Evolutionary conservation across 1,140 invertebrate species (phyloP).

Genomic region (Anastrepha obliqua): DNA sequence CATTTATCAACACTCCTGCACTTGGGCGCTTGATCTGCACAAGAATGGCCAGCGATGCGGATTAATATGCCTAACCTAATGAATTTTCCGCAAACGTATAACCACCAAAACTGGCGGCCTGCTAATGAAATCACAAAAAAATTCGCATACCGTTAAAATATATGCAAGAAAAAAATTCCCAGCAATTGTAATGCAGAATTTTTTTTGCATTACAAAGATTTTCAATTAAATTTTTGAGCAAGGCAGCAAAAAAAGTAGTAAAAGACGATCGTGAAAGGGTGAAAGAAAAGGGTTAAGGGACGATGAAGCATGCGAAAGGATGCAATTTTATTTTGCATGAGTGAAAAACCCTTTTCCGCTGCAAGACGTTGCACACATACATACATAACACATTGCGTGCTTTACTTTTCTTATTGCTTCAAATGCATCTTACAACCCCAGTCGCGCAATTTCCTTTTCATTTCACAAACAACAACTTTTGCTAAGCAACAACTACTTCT

Average conservation of each 20-base stretch:
- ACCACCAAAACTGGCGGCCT: slow-evolving; percentile 43
- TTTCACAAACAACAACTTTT: background rate
- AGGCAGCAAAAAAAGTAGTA: background rate
- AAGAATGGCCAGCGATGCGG: slow-evolving; percentile 12
- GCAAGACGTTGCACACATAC: background rate
- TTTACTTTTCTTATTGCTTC: background rate
- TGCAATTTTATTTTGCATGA: slow-evolving; percentile 43
- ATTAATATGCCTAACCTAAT: slow-evolving; percentile 34
- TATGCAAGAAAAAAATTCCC: slow-evolving; percentile 20
- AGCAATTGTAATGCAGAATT: slow-evolving; percentile 45
- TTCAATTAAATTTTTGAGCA: slow-evolving; percentile 48
- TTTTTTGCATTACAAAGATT: slow-evolving; percentile 49
- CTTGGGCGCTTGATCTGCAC: background rate
- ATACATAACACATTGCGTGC: background rate
- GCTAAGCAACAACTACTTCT: background rate
- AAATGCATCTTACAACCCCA: slow-evolving; percentile 7
- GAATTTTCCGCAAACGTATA: slow-evolving; percentile 44
- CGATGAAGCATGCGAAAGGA: slow-evolving; percentile 13
- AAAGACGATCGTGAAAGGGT: background rate
- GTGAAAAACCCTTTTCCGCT: slow-evolving; percentile 37
- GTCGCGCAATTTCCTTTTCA: background rate
- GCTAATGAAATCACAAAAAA: slow-evolving; percentile 29
- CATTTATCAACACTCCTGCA: slow-evolving; percentile 16
- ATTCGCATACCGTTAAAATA: background rate
- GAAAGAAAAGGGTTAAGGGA: slow-evolving; percentile 14